phyloP scores from a whole-genome alignment of 1,140 invertebrate species.

The Diploscapter pachys region DNA sequence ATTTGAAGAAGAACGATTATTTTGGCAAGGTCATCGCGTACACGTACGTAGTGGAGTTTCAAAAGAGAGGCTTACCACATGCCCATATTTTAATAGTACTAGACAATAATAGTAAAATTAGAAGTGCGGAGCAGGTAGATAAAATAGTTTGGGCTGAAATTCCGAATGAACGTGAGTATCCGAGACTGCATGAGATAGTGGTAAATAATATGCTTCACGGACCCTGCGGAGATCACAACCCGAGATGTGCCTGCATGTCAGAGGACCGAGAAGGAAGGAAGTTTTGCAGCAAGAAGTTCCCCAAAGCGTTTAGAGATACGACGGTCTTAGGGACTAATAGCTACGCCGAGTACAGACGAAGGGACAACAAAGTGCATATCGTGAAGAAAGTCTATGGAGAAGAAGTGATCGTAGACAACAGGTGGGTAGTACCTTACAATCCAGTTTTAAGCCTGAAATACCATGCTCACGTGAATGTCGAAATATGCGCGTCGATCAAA shows the following conservation, averaged over 20 bases:
- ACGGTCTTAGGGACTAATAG: conserved; percentile 11
- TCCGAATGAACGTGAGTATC: background rate
- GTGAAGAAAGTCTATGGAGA: background rate
- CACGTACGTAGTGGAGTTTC: conserved; percentile 54
- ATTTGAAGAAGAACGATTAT: conserved; percentile 42
- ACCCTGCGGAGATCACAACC: background rate
- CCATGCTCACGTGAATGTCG: conserved; percentile 17
- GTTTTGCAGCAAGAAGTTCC: conserved; percentile 9
- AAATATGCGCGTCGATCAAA: conserved; percentile 14
- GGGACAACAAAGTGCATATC: background rate
- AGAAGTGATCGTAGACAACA: conserved; percentile 2
- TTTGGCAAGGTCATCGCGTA: conserved; percentile 44
- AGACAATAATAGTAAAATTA: conserved; percentile 37
- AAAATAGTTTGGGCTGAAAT: conserved; percentile 13
- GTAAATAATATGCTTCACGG: conserved; percentile 8
- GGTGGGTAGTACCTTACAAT: conserved; percentile 19
- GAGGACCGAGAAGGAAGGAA: background rate
- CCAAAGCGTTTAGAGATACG: conserved; percentile 10
- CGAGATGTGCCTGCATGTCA: too few relatives aligned
- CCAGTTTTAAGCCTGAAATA: background rate
- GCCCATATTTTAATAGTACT: conserved; percentile 53
- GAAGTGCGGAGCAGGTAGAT: conserved; percentile 18
- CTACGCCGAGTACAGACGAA: conserved; percentile 12
- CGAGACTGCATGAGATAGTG: conserved; percentile 3
- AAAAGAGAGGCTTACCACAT: conserved; percentile 60